Base-by-base conservation (phyloP, 2,113 vertebrate species). In the Pteronura brasiliensis region DNA sequence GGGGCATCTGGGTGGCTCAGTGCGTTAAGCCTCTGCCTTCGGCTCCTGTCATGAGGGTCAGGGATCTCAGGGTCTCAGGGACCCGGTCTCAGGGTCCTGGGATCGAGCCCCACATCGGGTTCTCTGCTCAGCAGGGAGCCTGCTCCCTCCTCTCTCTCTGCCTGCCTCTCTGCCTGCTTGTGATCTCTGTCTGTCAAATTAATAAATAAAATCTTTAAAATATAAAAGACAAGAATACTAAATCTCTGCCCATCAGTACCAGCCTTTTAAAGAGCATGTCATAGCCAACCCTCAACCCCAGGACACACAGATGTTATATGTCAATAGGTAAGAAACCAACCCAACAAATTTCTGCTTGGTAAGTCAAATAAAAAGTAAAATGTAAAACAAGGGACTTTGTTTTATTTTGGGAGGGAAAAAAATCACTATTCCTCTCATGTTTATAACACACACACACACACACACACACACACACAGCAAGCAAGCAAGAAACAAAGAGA, bases 331-430 rank as follows among this genome's bases (percentile, higher is more conserved):
- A 96, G 88, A 89, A 36, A 94, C 69, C 39, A 95, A 15, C 12
- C 27, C 88, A 81, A 63, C 8, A 84, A 55, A 93, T 71, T 84
- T 31, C 83, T 88, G 47, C 72, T 29, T 89, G 55, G 4, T n/a
- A 42, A 91, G 87, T 31, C 44, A 92, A 81, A 81, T 42, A 88
- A 81, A 86, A 90, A 91, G 23, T 77, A 76, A 93, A 95, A 74
- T 42, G 36, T 79, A 59, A 87, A 90, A 63, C 6, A 83, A 21
- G 34, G 87, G 47, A 36, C 29, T 55, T 65, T 91, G 27, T 72
- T 90, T 88, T 61, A 52, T 34, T 88, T 47, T 44, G 59, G n/a
- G 23, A 5, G 34, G 6, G 21, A 52, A 85, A 57, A 87, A 76
- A 77, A 92, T 88, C 34, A 59, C 27, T 13, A 85, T 13, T 39